Base-by-base conservation (phyloP, 2,888 invertebrate species). In the Thecophora atra region DNA sequence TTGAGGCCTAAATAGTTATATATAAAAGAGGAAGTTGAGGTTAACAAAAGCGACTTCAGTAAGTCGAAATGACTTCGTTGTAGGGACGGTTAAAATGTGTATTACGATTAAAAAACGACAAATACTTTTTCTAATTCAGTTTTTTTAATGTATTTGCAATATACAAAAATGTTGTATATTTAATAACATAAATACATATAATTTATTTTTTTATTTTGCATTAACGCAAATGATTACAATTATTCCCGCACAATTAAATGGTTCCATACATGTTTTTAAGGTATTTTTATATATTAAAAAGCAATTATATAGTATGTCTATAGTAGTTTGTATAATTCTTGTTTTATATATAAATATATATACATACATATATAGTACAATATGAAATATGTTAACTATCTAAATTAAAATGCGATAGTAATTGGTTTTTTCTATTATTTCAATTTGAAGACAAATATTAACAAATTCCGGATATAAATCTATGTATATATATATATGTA, bases 141-240 rank as follows among this genome's bases (percentile, higher is more conserved):
- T 21, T 54, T 51, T 54, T 4, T 21, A 54, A 54, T 54, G 54
- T 54, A 54, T 54, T 54, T 54, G n/a, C 3, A 4, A 54, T 54
- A 54, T 54, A 54, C 54, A 54, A 51, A n/a, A n/a, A n/a, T 54
- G 7, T 37, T 37, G 37, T 11, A 37, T 11, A 37, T 37, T 11
- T 37, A n/a, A n/a, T n/a, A n/a, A n/a, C n/a, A 8, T 37, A 37
- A 6, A 37, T 0, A 37, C 37, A 37, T 37, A 8, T 11, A 37
- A 8, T 37, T 37, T 37, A 37, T 60, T 19, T 67, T 68, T 21
- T 63, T 42, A 68, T 68, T 56, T 56, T 67, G 54, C 30, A 58
- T 51, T 62, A 47, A 51, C 51, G 21, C 63, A 63, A 70, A 70
- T 63, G 37, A 70, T 63, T 70, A 70, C 70, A 70, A 63, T 70